Percentiles rank a stretch among this genome's conserved stretches.
phyloP scores from a whole-genome alignment of 2,797 vertebrate genomes.

The Holocentrus rufus region DNA sequence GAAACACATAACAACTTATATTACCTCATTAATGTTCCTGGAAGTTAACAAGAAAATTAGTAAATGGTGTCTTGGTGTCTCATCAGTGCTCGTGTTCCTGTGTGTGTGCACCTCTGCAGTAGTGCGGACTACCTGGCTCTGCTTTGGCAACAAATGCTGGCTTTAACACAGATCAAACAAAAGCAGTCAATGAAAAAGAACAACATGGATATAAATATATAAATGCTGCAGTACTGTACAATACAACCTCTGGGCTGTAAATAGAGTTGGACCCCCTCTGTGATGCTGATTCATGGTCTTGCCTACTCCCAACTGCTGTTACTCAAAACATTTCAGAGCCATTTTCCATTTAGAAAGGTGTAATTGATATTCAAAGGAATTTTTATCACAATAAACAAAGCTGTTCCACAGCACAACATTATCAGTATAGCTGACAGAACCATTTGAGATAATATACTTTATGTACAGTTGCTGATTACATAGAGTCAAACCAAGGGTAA shows the following conservation, averaged over 20 bases:
- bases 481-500: constrained; percentile 42
- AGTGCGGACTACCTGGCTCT: constrained; percentile 1
- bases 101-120: background rate
- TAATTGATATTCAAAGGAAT: constrained; percentile 53
- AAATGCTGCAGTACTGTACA: background rate
- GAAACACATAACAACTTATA: constrained; percentile 20
- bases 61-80: constrained; percentile 12
- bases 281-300: constrained; percentile 31
- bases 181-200: constrained; percentile 26
- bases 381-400: constrained; percentile 51
- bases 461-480: constrained; percentile 40
- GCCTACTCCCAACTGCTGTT: constrained; percentile 11
- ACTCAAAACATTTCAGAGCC: constrained; percentile 38
- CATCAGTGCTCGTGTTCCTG: background rate
- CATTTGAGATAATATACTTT: constrained; percentile 54
- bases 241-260: constrained; percentile 28
- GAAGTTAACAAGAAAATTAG: constrained; percentile 13
- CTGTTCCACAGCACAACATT: constrained; percentile 18
- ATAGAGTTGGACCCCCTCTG: constrained; percentile 33
- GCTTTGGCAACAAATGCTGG: constrained; percentile 4
- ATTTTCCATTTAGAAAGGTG: constrained; percentile 41
- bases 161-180: constrained; percentile 20
- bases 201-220: constrained; percentile 7
- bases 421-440: constrained; percentile 44
- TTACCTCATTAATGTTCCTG: constrained; percentile 18